These are phyloP conservation scores for Drosophila ercepeae DNA, from an alignment of 1,140 invertebrate species.

Conservation along the genomic window DNA sequence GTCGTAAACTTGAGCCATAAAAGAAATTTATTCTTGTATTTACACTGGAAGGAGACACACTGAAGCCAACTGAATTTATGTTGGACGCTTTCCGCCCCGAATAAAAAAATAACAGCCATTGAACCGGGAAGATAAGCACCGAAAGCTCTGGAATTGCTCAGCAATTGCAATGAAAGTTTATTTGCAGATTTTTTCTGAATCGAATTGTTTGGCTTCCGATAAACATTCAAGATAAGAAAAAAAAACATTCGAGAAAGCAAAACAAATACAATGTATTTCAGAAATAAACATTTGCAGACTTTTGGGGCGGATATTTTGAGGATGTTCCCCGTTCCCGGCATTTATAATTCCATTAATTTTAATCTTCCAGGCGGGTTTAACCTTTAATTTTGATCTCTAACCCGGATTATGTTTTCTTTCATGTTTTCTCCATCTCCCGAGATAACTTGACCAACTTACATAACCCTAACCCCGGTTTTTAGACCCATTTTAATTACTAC, in stretches of 20 bases:
- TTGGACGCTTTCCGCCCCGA: slow-evolving; percentile 28
- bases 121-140: slow-evolving; percentile 57
- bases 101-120: slow-evolving; percentile 45
- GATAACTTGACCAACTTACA: slow-evolving; percentile 23
- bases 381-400: slow-evolving; percentile 22
- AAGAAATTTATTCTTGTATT: slow-evolving; percentile 58
- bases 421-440: slow-evolving; percentile 26
- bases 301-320: neutral
- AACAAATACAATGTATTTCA: slow-evolving; percentile 2
- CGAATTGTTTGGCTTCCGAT: slow-evolving; percentile 23
- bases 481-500: slow-evolving; percentile 65
- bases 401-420: slow-evolving; percentile 34
- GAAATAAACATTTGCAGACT: slow-evolving; percentile 5
- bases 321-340: neutral
- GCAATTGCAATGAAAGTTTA: slow-evolving; percentile 34
- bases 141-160: too few relatives aligned
- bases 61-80: slow-evolving; percentile 33
- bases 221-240: slow-evolving; percentile 15
- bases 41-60: slow-evolving; percentile 37
- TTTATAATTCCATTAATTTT: slow-evolving; percentile 26
- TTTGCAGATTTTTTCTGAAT: slow-evolving; percentile 37
- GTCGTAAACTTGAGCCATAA: slow-evolving; percentile 73
- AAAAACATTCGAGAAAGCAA: neutral
- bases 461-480: slow-evolving; percentile 39
- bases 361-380: neutral